Conservation (phyloP, 1,140 invertebrate species). For the Goniozus legneri region DNA sequence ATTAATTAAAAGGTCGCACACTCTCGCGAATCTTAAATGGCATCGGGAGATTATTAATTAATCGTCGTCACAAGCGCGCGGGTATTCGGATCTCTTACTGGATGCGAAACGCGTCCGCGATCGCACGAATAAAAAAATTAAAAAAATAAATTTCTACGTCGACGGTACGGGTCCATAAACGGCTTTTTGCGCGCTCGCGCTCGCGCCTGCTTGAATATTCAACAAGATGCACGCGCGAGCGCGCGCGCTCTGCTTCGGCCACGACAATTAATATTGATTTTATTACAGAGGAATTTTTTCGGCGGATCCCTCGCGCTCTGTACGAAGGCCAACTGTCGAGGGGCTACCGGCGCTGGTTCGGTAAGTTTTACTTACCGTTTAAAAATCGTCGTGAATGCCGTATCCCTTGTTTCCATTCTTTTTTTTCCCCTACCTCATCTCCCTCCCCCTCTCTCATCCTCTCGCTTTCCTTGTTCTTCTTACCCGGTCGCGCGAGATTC, state of each 20-base stretch:
- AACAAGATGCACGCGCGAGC: constrained; percentile 27
- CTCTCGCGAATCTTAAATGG: too few relatives aligned
- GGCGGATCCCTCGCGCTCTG: constrained; percentile 4
- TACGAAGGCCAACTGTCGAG: constrained; percentile 22
- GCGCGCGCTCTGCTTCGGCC: constrained; percentile 4
- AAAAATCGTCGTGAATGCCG: too few relatives aligned
- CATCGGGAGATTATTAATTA: too few relatives aligned
- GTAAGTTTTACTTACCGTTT: too few relatives aligned
- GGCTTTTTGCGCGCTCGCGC: constrained; percentile 38
- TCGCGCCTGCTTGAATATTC: constrained; percentile 45
- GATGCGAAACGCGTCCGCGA: too few relatives aligned
- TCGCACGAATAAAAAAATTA: too few relatives aligned
- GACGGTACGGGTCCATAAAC: constrained; percentile 38
- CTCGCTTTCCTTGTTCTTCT: not conserved
- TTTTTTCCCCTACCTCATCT: too few relatives aligned
- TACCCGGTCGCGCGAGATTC: not conserved
- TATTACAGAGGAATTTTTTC: constrained; percentile 41
- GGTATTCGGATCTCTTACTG: too few relatives aligned
- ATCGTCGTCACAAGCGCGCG: too few relatives aligned
- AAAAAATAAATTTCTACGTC: too few relatives aligned
- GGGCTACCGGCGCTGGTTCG: not conserved
- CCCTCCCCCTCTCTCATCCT: not conserved
- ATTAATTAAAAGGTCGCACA: not conserved
- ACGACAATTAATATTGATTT: constrained; percentile 51
- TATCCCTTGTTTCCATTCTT: too few relatives aligned